Evolutionary conservation across 2,113 vertebrate species (phyloP), one percentile per base, ranked within the genome.

Genomic region (Trinectes maculatus): DNA sequence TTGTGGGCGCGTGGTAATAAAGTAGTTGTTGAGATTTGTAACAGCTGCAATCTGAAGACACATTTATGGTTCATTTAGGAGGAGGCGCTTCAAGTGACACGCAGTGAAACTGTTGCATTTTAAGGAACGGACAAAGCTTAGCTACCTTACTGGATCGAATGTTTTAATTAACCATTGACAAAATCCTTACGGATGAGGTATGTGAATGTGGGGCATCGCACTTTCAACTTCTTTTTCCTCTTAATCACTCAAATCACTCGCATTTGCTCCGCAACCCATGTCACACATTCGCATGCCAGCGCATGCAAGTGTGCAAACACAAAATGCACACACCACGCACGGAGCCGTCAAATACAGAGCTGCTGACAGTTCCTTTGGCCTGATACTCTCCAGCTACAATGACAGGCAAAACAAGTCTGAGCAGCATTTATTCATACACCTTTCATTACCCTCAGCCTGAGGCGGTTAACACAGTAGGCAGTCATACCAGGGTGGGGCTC

Each of bases 361-460:
- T 64, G 69, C 65, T 80, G 77, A 85, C 63, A 76, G 60, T 40
- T 68, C 39, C n/a, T 73, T 70, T 63, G 36, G 52, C 69, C 42
- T 64, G 76, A 89, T 77, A 78, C 58, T 77, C 69, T 79, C 28
- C 70, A 80, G 71, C 84, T 81, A 76, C 74, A 65, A 28, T 84
- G 75, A 82, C 83, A 82, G 77, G 83, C 61, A 66, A 68, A 92
- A 91, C 94, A 94, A 92, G 94, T 92, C 92, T 79, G 90, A 87
- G 91, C 94, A 94, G 87, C 89, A 76, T 70, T 84, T 74, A 39
- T 89, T 34, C 13, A 89, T 82, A 85, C 15, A 75, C 70, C 67
- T 85, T 85, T 91, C 88, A 84, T 85, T 85, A 82, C 89, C 61
- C 74, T 47, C 84, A 3, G 91, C 93, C 93, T n/a, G 0, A 77